A percentile compares a stretch with the other conserved stretches of the same genome.
These are phyloP conservation scores for Ophiodon elongatus DNA, from an alignment of 2,113 vertebrate species.

Conservation along the genomic window DNA sequence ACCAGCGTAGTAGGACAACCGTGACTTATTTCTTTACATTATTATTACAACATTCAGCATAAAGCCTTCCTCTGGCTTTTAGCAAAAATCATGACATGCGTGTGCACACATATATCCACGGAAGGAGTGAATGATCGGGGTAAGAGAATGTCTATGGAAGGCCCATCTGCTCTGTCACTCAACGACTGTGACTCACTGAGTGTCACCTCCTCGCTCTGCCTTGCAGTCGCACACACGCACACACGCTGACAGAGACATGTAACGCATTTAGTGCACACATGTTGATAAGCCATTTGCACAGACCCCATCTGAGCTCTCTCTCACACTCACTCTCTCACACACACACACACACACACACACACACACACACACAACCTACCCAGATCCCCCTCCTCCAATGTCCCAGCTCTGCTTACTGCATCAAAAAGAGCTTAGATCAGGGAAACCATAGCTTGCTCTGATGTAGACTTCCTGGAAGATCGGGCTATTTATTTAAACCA, in stretches of 20 bases:
- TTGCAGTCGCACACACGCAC: not conserved
- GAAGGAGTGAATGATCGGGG: slow-evolving; percentile 3
- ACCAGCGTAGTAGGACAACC: not conserved
- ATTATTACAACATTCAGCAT: not conserved
- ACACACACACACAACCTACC: slow-evolving; percentile 4
- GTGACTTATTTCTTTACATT: not conserved
- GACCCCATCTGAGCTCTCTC: not conserved
- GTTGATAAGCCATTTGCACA: slow-evolving; percentile 39
- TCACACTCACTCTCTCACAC: not conserved
- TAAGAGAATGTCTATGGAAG: slow-evolving; percentile 14
- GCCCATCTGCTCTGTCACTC: slow-evolving; percentile 55
- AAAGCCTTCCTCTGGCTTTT: not conserved
- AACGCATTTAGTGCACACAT: slow-evolving; percentile 14
- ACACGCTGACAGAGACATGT: slow-evolving; percentile 4
- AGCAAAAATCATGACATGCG: not conserved
- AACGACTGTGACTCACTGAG: slow-evolving; percentile 36
- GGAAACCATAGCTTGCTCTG: slow-evolving; percentile 73
- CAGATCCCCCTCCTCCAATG: slow-evolving; percentile 41
- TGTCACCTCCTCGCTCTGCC: slow-evolving; percentile 32
- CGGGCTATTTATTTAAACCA: slow-evolving; percentile 63
- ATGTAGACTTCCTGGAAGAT: slow-evolving; percentile 70
- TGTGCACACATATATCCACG: not conserved
- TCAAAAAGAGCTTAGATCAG: slow-evolving; percentile 78
- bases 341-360: not conserved
- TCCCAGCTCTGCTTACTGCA: slow-evolving; percentile 67